Percentiles rank a stretch among this genome's conserved stretches.
Conservation (phyloP, 2,888 invertebrate genomes). For the Teinopalpus imperialis region DNA sequence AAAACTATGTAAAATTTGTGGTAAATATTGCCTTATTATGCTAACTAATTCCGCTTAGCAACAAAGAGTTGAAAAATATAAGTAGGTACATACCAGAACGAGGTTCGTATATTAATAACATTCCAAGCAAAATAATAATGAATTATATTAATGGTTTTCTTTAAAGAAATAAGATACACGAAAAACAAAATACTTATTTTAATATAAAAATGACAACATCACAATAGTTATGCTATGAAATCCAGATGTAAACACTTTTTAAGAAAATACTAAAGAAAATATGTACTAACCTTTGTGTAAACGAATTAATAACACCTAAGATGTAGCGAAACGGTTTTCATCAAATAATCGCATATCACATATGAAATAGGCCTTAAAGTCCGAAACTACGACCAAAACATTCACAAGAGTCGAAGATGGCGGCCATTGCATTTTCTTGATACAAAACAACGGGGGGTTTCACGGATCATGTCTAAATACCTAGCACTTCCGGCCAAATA, state of each 20-base stretch:
- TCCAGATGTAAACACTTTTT: conserved; percentile 90
- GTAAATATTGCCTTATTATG: conserved; percentile 31
- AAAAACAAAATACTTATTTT: conserved; percentile 43
- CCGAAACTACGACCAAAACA: conserved; percentile 85
- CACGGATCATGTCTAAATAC: conserved; percentile 71
- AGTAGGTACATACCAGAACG: conserved; percentile 69
- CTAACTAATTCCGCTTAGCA: conserved; percentile 53
- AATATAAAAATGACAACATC: conserved; percentile 78
- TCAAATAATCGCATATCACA: conserved; percentile 75
- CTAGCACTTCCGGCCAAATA: conserved; percentile 62
- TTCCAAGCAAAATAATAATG: conserved; percentile 40
- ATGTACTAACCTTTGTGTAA: conserved; percentile 63
- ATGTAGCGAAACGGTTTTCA: conserved; percentile 67
- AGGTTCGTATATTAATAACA: conserved; percentile 66
- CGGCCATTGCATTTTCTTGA: conserved; percentile 91
- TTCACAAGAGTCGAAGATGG: conserved; percentile 92
- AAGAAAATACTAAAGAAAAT: conserved; percentile 55
- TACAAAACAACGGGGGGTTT: conserved; percentile 86
- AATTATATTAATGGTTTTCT: conserved; percentile 37
- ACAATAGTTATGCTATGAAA: conserved; percentile 82
- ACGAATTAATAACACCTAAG: conserved; percentile 59
- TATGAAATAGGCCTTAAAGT: conserved; percentile 70
- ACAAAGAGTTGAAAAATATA: conserved; percentile 66
- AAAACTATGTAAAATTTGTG: conserved; percentile 32
- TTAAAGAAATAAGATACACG: conserved; percentile 28